These are phyloP conservation scores for Cynopterus brachyotis DNA, from an alignment of 2,113 vertebrate species.

Conservation along the genomic window DNA sequence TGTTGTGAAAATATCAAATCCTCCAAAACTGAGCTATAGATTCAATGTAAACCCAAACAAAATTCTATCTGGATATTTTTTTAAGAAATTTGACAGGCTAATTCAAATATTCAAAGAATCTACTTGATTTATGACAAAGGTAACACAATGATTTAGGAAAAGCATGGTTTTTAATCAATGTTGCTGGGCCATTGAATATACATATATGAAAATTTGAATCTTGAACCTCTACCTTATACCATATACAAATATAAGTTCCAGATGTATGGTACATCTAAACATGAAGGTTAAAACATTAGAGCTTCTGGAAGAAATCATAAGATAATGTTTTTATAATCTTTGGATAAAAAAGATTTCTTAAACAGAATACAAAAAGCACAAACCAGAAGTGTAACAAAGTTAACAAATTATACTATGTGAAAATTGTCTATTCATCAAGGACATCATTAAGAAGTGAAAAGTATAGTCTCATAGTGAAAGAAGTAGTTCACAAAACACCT, in stretches of 20 bases:
- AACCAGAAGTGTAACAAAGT: neutral
- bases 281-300: neutral
- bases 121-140: neutral
- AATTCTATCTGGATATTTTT: neutral
- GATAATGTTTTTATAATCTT: neutral
- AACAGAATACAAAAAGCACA: neutral
- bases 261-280: neutral
- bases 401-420: neutral
- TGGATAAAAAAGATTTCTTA: neutral
- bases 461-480: neutral
- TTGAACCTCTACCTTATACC: neutral
- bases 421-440: slow-evolving; percentile 16
- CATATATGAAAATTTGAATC: neutral
- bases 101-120: neutral
- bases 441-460: neutral
- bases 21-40: neutral
- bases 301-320: neutral
- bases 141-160: neutral
- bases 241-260: neutral
- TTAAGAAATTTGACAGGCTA: neutral
- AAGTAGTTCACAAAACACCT: neutral
- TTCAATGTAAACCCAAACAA: neutral
- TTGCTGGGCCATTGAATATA: neutral
- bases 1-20: neutral
- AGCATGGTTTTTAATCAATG: neutral